Percentiles rank a stretch among this genome's conserved stretches.
Evolutionary conservation across 2,888 invertebrate species (phyloP).

Genomic region (Glomeris marginata): DNA sequence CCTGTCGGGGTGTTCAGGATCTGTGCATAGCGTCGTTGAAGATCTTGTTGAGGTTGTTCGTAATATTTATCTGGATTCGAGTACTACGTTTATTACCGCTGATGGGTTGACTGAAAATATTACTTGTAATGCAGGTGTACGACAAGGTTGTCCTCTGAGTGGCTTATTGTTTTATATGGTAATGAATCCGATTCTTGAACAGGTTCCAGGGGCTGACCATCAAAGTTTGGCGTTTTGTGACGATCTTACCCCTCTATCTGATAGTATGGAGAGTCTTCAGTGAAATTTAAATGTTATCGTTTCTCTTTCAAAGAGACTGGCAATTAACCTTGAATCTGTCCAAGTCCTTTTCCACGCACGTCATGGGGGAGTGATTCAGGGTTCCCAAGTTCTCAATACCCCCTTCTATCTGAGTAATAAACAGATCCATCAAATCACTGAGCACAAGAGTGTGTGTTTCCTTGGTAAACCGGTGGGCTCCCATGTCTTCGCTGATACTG

Average conservation of each 20-base stretch:
- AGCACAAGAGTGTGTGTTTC: background rate
- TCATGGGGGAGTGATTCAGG: no score
- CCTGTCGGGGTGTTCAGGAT: background rate
- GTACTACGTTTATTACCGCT: background rate
- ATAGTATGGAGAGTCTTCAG: conserved; percentile 2
- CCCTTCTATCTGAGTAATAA: background rate
- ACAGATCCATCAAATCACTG: background rate
- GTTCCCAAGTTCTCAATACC: no score
- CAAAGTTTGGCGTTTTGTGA: conserved; percentile 16
- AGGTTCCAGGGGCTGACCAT: background rate
- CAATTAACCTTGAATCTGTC: no score
- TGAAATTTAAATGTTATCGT: conserved; percentile 15
- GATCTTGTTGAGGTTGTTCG: background rate
- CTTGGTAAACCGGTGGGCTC: no score
- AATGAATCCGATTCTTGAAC: conserved; percentile 10
- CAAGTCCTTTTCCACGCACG: no score
- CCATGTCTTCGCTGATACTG: no score
- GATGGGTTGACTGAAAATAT: conserved; percentile 11
- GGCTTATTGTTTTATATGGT: conserved; percentile 19
- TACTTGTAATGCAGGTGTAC: conserved; percentile 14
- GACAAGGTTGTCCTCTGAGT: conserved; percentile 19
- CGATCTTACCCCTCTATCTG: conserved; percentile 10
- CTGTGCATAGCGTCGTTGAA: conserved; percentile 1
- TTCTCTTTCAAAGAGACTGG: no score
- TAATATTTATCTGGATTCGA: no score